Conservation (phyloP, 1,140 invertebrate genomes). For the Lepidurus couesii region DNA sequence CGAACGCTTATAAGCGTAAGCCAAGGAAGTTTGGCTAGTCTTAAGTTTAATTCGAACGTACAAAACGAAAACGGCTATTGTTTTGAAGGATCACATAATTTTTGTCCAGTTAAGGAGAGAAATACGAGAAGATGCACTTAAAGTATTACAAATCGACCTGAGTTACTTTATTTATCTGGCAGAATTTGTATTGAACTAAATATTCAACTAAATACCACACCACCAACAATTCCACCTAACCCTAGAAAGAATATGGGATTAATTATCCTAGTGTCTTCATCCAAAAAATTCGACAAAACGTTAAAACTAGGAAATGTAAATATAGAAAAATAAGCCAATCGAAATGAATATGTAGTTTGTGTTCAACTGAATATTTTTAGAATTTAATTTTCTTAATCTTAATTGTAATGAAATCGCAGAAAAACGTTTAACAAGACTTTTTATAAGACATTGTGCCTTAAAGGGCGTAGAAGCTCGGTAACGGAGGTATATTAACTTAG, state of each 20-base stretch:
- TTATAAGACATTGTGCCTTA: neutral
- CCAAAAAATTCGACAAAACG: conserved; percentile 45
- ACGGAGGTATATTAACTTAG: neutral
- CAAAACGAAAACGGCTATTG: no score
- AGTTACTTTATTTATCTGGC: no score
- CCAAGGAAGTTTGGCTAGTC: no score
- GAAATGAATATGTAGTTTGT: conserved; percentile 49
- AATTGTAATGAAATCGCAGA: neutral
- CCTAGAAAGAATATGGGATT: conserved; percentile 49
- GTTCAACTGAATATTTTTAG: neutral
- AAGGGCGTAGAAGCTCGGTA: neutral
- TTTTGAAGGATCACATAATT: no score
- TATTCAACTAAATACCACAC: conserved; percentile 46
- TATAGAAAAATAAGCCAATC: conserved; percentile 52
- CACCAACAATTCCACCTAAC: conserved; percentile 48
- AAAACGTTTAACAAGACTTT: neutral
- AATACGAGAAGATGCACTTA: no score
- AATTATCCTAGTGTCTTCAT: conserved; percentile 48
- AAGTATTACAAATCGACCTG: no score
- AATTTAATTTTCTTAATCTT: neutral
- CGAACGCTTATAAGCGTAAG: no score
- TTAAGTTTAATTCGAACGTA: no score
- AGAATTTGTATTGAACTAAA: conserved; percentile 35
- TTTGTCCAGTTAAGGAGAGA: no score
- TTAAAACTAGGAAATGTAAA: conserved; percentile 47